A percentile compares a stretch with the other conserved stretches of the same genome.
Evolutionary conservation across 2,113 vertebrate species (phyloP).

Genomic region (Helogale parvula): DNA sequence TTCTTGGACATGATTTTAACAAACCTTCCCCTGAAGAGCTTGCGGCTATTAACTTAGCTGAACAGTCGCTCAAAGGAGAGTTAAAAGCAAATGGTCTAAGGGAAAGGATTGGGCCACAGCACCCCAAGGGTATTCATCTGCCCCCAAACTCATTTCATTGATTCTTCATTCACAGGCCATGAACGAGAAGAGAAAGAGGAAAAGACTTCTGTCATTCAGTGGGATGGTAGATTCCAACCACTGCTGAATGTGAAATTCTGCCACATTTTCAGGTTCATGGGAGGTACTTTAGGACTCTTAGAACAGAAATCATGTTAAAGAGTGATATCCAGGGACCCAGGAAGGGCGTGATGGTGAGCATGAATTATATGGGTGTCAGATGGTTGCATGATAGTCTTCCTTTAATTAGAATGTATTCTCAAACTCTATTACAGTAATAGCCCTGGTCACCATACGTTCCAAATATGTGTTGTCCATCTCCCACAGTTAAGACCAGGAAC

Average conservation of each 20-base stretch:
- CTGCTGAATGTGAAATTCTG: background rate
- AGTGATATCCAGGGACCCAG: background rate
- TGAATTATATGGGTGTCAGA: background rate
- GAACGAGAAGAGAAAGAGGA: background rate
- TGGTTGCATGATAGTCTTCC: background rate
- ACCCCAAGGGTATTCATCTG: slow-evolving; percentile 67
- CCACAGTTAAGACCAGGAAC: background rate
- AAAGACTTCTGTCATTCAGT: background rate
- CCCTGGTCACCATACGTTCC: background rate
- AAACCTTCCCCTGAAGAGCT: slow-evolving; percentile 83
- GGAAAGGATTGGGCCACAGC: slow-evolving; percentile 73
- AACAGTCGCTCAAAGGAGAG: slow-evolving; percentile 82
- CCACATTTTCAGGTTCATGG: background rate
- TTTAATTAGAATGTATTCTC: background rate
- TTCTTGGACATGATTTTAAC: slow-evolving; percentile 86
- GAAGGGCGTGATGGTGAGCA: background rate
- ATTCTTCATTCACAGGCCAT: slow-evolving; percentile 51
- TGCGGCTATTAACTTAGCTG: slow-evolving; percentile 82
- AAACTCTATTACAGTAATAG: background rate
- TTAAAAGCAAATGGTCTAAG: slow-evolving; percentile 83
- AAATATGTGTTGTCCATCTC: background rate
- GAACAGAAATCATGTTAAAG: background rate
- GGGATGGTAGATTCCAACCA: background rate
- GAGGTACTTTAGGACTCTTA: background rate
- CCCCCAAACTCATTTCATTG: slow-evolving; percentile 78